Conservation (phyloP, 2,113 vertebrate genomes). For the Tichodroma muraria region DNA sequence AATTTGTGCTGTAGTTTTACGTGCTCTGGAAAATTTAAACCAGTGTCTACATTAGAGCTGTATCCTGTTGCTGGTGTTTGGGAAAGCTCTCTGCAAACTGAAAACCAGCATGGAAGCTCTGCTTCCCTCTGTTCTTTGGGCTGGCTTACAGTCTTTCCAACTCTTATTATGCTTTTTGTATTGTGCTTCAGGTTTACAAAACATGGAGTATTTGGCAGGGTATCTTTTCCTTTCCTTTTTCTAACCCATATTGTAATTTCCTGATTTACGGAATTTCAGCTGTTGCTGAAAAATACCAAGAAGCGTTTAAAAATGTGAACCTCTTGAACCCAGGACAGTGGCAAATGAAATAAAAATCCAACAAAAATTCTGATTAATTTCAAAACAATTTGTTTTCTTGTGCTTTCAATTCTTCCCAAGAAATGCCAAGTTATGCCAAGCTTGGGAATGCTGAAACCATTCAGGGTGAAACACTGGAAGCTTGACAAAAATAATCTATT, state of each 20-base stretch:
- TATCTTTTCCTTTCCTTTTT: background rate
- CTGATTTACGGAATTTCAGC: background rate
- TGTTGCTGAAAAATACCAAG: background rate
- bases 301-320: background rate
- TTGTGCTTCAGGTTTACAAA: background rate
- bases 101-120: background rate
- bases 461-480: background rate
- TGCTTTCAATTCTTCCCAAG: background rate
- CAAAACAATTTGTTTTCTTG: background rate
- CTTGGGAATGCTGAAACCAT: background rate
- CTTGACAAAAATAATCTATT: background rate
- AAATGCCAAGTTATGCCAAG: background rate
- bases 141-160: background rate
- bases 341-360: background rate
- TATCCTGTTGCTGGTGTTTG: background rate
- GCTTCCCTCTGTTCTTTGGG: background rate
- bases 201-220: rapidly evolving
- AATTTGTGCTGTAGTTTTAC: background rate
- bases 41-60: background rate
- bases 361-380: background rate
- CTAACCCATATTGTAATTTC: background rate
- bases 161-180: background rate
- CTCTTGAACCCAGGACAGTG: background rate
- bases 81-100: background rate
- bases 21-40: background rate